Evolutionary conservation across 1,140 invertebrate species (phyloP), one percentile per base, ranked within the genome.

Genomic region (Eriocheir sinensis): DNA sequence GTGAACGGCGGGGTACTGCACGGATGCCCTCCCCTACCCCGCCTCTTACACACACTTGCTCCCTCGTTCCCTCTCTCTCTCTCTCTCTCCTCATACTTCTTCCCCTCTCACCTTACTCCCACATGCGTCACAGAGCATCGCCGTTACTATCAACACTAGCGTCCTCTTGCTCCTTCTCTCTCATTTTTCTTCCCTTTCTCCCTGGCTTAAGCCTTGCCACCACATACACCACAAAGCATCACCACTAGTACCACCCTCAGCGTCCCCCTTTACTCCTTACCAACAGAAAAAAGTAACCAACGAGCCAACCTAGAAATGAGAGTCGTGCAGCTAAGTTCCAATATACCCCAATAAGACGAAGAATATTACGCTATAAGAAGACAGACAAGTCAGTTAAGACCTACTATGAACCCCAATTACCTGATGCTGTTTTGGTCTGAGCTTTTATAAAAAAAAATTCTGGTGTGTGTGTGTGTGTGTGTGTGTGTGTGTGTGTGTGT

Each of bases 401-500:
- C n/a, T n/a, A n/a, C n/a, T n/a, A n/a, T n/a, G n/a, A n/a, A n/a
- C n/a, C n/a, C n/a, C n/a, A n/a, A n/a, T n/a, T n/a, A n/a, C n/a
- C n/a, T n/a, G n/a, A n/a, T n/a, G n/a, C n/a, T n/a, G n/a, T n/a
- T n/a, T n/a, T n/a, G n/a, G n/a, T n/a, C n/a, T n/a, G n/a, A n/a
- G n/a, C n/a, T n/a, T n/a, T n/a, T n/a, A n/a, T n/a, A n/a, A 15
- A 15, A 15, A 72, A 72, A 72, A 72, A 72, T 72, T 72, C n/a
- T n/a, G 60, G 81, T 85, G 81, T 85, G 81, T 85, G 81, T 85
- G 81, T 85, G 81, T 34, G 81, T 85, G 81, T 85, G 81, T 81
- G 80, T 81, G 12, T 12, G 81, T 85, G 81, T 85, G 9, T 85
- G 81, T 85, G 81, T 85, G 81, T 85, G 81, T 85, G 53, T 21